Base-by-base conservation (phyloP, 2,888 invertebrate species). In the Andrena bucephala region DNA sequence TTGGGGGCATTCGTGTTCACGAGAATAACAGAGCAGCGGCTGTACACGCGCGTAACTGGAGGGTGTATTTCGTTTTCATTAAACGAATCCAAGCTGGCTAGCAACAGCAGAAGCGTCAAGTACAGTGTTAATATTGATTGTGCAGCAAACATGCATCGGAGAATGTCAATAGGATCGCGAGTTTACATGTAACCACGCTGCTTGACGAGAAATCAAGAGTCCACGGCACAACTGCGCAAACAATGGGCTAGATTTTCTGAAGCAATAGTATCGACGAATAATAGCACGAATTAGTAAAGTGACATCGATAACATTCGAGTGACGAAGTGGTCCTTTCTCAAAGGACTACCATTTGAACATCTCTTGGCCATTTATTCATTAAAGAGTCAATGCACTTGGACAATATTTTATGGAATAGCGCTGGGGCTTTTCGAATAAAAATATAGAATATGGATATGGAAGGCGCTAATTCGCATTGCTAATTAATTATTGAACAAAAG, bases 121-220 rank as follows among this genome's bases (percentile, higher is more conserved):
- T 66, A 78, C 78, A 84, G 48, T 87, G 83, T 83, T 87, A 85
- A 87, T 85, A 87, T 85, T 87, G 81, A 79, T 83, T 71, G 65
- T 81, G 74, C 36, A 24, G 62, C 60, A 78, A 73, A 73, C 70
- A 67, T 69, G 54, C 75, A 71, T 54, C 29, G 68, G 62, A 71
- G 72, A 70, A 69, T 77, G 66, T 63, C 59, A 62, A 73, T 60
- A 52, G 52, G 10, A 4, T n/a, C 31, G 24, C 24, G 33, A 27
- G 31, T 31, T 42, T 36, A 31, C 29, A 50, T n/a, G 67, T 42
- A 10, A 8, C 27, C 5, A 5, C 24, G 13, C 24, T 57, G 59
- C 36, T 54, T 50, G 42, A 50, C 71, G 52, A 2, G 50, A 70
- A 81, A 70, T 80, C 78, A 66, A 75, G 60, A 36, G 63, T 62